These are phyloP conservation scores for Ursus arctos DNA, from an alignment of 2,113 vertebrate genomes.

Conservation along the genomic window DNA sequence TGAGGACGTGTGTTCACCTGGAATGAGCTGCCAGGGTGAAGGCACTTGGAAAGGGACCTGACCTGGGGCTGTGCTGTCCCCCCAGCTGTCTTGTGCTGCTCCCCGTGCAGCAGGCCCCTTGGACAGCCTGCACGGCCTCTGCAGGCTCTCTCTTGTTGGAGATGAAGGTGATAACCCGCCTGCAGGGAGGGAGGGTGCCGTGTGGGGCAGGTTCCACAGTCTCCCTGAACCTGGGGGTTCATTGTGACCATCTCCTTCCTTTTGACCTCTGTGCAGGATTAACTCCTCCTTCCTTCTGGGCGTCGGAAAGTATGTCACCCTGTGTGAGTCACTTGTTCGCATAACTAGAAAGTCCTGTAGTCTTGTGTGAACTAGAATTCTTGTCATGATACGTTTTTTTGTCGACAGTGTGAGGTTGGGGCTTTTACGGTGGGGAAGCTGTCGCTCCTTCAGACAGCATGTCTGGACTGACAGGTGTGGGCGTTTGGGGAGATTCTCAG, in stretches of 20 bases:
- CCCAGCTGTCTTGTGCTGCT: neutral
- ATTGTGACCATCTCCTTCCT: neutral
- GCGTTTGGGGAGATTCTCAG: no score
- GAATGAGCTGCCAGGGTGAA: neutral
- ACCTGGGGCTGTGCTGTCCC: no score
- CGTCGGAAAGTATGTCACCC: neutral
- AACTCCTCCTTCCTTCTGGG: accelerated
- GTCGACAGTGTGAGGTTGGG: neutral
- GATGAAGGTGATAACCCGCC: neutral
- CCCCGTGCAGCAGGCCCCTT: no score
- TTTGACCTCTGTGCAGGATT: neutral
- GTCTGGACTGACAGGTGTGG: neutral
- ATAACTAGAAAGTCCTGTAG: neutral
- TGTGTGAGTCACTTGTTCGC: neutral
- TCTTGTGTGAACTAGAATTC: neutral
- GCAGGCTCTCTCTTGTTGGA: neutral
- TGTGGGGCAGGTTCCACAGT: neutral
- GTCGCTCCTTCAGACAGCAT: neutral
- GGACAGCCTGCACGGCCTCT: neutral
- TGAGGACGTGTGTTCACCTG: neutral
- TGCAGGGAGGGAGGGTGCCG: neutral
- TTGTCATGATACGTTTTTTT: neutral
- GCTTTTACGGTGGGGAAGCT: neutral
- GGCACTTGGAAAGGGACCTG: neutral
- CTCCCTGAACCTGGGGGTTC: neutral